Conservation (phyloP, 2,797 vertebrate species). For the Pseudomugil tenellus region DNA sequence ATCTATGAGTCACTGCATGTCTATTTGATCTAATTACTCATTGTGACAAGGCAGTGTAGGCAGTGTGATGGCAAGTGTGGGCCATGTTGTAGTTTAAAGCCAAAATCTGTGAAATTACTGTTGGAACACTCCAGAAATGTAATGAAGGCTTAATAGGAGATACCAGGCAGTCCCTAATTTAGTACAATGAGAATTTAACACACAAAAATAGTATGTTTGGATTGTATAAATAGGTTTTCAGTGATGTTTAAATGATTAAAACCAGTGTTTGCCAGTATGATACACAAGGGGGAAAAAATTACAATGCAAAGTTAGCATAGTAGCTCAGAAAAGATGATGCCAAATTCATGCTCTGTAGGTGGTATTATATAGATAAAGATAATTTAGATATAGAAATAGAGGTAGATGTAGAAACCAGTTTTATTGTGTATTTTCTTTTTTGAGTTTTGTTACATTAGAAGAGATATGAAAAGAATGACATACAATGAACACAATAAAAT, state of each 20-base stretch:
- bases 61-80: conserved; percentile 64
- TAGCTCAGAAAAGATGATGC: no score
- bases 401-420: no score
- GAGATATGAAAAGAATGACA: no score
- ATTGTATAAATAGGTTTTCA: not conserved
- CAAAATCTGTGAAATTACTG: conserved; percentile 66
- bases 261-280: not conserved
- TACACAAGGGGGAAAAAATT: not conserved
- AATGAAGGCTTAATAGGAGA: conserved; percentile 28
- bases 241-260: not conserved
- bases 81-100: conserved; percentile 66
- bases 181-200: not conserved
- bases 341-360: no score
- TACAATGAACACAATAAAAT: no score
- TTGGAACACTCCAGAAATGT: conserved; percentile 36
- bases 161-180: not conserved
- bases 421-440: no score
- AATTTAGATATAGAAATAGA: no score
- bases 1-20: conserved; percentile 63
- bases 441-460: no score
- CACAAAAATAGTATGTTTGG: not conserved
- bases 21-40: conserved; percentile 73
- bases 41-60: conserved; percentile 65
- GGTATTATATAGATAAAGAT: no score
- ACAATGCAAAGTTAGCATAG: no score